Evolutionary conservation across 2,888 invertebrate species (phyloP).

Genomic region (Ennomos fuscantarius): DNA sequence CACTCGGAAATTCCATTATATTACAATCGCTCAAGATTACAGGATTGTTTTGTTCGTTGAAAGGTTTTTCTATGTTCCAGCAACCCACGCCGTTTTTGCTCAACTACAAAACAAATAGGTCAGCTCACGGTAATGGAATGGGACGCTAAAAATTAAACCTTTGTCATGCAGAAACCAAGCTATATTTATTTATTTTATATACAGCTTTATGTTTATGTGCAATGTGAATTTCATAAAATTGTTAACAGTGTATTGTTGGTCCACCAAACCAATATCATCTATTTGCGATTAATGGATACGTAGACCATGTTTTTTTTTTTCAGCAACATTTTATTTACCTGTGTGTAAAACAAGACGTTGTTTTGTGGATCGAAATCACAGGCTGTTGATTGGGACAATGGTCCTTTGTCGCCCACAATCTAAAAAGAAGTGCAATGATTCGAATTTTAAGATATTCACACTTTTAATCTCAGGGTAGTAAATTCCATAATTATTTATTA

Average conservation of each 20-base stretch:
- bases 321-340: constrained; percentile 74
- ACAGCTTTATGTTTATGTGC: too few species aligned
- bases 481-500: too few species aligned
- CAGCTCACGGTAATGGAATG: too few species aligned
- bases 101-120: constrained; percentile 60
- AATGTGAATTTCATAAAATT: too few species aligned
- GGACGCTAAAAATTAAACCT: too few species aligned
- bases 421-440: constrained; percentile 42
- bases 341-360: constrained; percentile 89
- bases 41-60: constrained; percentile 85
- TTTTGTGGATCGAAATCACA: constrained; percentile 87
- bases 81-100: constrained; percentile 91
- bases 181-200: too few species aligned
- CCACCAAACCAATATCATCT: too few species aligned
- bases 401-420: constrained; percentile 88
- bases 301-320: not conserved
- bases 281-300: not conserved
- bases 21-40: constrained; percentile 88
- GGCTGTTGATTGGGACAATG: constrained; percentile 88
- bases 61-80: constrained; percentile 88
- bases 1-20: constrained; percentile 90
- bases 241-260: too few species aligned
- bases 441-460: too few species aligned
- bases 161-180: too few species aligned
- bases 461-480: too few species aligned